Evolutionary conservation across 1,140 invertebrate genomes (phyloP), one percentile per base, ranked within the genome.

Genomic region (Drosophila bifasciata): DNA sequence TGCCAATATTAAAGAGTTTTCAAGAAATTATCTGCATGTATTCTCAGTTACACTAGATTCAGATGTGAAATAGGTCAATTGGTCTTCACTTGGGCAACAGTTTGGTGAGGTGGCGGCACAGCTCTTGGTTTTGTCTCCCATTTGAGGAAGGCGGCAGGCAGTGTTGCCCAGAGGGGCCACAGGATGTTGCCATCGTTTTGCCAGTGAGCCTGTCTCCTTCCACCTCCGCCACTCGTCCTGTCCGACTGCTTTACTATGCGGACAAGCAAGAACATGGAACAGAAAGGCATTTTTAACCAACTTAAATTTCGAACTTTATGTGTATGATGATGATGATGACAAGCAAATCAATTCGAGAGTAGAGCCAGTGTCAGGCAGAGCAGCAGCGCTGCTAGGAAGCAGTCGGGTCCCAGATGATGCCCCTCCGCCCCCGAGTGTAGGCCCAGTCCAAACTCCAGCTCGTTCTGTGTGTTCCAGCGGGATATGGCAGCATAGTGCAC

Each of bases 251-350:
- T 50, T 0, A 63, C 70, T 9, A 86, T 86, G 16, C 78, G 56
- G 1, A 86, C 48, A 3, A 86, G 19, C 7, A 50, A 55, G 44
- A 88, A 88, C 36, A 86, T 48, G 6, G 78, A 88, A 36, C 83
- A 64, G n/a, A 78, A 46, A 1, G 55, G 60, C 78, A 86, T 75
- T 64, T 68, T 70, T 16, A 4, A 17, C 8, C 16, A 45, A 25
- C 16, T 40, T 9, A 5, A 64, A 64, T 58, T 71, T 49, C 3
- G 39, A 74, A 44, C 32, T 32, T 28, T 19, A 28, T 21, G 19
- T 23, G 46, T 36, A 32, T 23, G 8, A n/a, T n/a, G n/a, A n/a
- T n/a, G n/a, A n/a, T n/a, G 8, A 8, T 58, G 55, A 63, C 53
- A 55, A 56, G 7, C 9, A 25, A 5, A 2, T 50, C 28, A 4